These are phyloP conservation scores for Pipistrellus pipistrellus DNA, from an alignment of 2,797 vertebrate genomes.

Conservation along the genomic window DNA sequence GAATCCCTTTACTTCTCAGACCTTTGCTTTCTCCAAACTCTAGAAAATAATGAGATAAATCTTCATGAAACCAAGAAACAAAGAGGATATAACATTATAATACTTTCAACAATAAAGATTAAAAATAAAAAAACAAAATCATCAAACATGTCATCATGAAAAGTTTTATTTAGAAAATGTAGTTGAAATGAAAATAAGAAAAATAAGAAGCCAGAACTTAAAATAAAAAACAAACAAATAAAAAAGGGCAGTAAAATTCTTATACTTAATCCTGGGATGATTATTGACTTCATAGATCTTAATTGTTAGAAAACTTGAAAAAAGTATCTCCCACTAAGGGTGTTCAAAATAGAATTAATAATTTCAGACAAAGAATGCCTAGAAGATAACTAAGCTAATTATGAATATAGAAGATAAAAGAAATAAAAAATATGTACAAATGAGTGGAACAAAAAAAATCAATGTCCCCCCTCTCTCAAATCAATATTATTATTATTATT, in stretches of 20 bases:
- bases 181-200: background rate
- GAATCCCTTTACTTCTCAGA: too few relatives aligned
- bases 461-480: too few relatives aligned
- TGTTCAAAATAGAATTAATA: background rate
- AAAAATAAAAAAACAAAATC: too few relatives aligned
- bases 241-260: constrained; percentile 6
- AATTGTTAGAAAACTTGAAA: constrained; percentile 23
- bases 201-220: constrained; percentile 21
- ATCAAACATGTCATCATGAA: too few relatives aligned
- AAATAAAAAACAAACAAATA: background rate
- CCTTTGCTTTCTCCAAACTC: background rate
- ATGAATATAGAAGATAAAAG: background rate
- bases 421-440: background rate
- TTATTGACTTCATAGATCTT: background rate
- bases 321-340: background rate
- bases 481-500: too few relatives aligned
- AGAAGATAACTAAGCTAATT: background rate
- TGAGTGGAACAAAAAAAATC: too few relatives aligned
- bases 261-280: background rate
- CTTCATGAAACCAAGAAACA: background rate
- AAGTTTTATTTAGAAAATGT: too few relatives aligned
- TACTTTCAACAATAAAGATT: too few relatives aligned
- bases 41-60: background rate
- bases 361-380: background rate
- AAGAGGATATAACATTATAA: constrained; percentile 2